Evolutionary conservation across 2,113 vertebrate genomes (phyloP).

Genomic region (Nicator chloris): DNA sequence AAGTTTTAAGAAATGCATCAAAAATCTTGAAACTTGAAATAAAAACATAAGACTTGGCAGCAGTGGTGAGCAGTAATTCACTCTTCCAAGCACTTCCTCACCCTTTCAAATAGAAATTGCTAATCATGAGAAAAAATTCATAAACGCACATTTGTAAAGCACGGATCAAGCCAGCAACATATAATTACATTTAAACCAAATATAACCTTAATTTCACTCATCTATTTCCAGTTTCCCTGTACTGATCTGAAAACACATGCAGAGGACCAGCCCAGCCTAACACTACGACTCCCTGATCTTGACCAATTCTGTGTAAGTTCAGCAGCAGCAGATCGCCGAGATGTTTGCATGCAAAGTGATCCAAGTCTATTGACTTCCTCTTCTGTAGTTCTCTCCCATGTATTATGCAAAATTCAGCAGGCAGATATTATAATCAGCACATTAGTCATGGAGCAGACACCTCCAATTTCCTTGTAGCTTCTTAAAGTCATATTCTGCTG

Average conservation of each 20-base stretch:
- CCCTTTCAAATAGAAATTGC: constrained; percentile 58
- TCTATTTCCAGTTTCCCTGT: not conserved
- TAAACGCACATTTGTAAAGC: constrained; percentile 49
- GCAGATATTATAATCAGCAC: constrained; percentile 21
- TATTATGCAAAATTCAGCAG: constrained; percentile 42
- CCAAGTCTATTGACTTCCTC: not conserved
- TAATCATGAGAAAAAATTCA: constrained; percentile 54
- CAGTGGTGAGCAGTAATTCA: constrained; percentile 29
- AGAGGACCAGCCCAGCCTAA: not conserved
- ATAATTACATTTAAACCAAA: constrained; percentile 32
- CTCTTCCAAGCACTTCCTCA: constrained; percentile 62
- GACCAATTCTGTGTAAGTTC: not conserved
- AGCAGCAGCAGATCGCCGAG: not conserved
- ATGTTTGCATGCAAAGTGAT: constrained; percentile 1
- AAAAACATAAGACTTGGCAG: constrained; percentile 62
- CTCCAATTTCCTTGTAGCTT: not conserved
- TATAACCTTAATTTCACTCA: not conserved
- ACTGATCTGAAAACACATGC: not conserved
- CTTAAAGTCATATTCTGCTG: not conserved
- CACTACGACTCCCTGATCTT: not conserved
- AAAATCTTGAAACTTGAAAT: constrained; percentile 55
- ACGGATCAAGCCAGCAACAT: constrained; percentile 32
- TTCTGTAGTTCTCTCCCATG: not conserved
- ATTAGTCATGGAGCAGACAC: not conserved
- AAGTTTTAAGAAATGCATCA: constrained; percentile 45